Percentiles rank a stretch among this genome's conserved stretches.
Conservation (phyloP, 2,797 vertebrate species). For the Mus spretus region DNA sequence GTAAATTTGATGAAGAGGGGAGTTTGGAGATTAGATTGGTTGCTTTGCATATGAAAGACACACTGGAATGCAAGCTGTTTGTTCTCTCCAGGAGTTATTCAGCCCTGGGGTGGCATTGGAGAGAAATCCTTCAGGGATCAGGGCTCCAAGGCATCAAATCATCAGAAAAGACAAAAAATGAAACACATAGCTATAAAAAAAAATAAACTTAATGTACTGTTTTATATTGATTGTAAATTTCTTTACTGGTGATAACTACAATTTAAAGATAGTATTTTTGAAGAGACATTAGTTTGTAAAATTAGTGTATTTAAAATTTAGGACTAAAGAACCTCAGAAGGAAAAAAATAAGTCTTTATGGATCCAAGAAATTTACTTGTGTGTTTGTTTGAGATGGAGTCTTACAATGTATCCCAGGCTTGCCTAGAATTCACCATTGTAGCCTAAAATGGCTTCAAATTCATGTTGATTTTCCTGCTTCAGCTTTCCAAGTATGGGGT, state of each 20-base stretch:
- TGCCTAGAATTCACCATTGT: neutral
- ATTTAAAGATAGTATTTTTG: conserved; percentile 11
- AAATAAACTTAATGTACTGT: neutral
- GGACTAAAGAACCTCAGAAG: conserved; percentile 1
- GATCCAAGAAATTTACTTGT: neutral
- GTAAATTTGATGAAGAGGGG: neutral
- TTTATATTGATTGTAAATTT: neutral
- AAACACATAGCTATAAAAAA: neutral
- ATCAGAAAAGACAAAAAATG: neutral
- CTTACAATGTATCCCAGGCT: neutral
- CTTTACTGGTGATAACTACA: conserved; percentile 28
- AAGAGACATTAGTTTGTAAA: conserved; percentile 59
- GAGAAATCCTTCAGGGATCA: neutral
- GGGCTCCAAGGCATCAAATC: neutral
- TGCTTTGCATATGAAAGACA: conserved; percentile 55
- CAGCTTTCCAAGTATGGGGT: neutral
- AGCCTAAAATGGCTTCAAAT: neutral
- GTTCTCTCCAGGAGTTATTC: conserved; percentile 5
- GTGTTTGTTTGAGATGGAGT: neutral
- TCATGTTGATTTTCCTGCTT: neutral
- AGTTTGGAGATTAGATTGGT: neutral
- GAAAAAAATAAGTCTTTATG: neutral
- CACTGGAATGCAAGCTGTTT: neutral
- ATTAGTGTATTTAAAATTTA: conserved; percentile 45
- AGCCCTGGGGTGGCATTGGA: neutral